A percentile compares a stretch with the other conserved stretches of the same genome.
Conservation (phyloP, 2,113 vertebrate genomes). For the Gallinago jamesoni region DNA sequence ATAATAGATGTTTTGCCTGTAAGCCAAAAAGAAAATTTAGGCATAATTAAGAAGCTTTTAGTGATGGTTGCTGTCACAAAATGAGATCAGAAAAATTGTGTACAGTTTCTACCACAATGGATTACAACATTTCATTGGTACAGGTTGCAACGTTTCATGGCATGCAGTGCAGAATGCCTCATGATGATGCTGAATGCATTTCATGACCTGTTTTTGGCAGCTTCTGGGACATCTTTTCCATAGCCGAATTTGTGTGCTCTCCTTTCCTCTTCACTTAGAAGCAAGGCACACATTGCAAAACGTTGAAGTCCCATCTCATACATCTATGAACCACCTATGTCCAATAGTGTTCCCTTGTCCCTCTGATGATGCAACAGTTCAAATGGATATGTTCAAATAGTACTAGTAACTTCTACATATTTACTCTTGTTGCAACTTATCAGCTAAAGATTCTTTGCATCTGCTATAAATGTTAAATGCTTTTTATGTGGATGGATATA, state of each 20-base stretch:
- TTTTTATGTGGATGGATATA: background rate
- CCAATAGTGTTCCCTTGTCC: background rate
- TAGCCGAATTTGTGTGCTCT: conserved; percentile 25
- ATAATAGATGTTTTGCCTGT: background rate
- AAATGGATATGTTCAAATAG: background rate
- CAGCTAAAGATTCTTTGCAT: background rate
- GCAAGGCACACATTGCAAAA: conserved; percentile 32
- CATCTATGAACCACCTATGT: background rate
- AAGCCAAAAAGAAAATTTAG: conserved; percentile 7
- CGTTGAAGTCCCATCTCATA: background rate
- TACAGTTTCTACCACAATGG: background rate
- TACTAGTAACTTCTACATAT: background rate
- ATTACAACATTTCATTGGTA: background rate
- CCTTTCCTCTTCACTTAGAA: conserved; percentile 18
- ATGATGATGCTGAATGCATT: conserved; percentile 38
- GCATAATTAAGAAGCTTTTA: background rate
- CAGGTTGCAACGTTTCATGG: conserved; percentile 23
- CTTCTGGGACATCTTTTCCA: background rate
- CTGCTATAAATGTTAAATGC: background rate
- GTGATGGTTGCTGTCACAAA: conserved; percentile 37
- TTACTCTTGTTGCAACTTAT: conserved; percentile 1
- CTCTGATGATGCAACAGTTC: background rate
- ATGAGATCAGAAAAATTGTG: background rate
- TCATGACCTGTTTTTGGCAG: conserved; percentile 43
- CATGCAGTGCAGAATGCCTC: conserved; percentile 50